phyloP scores from a whole-genome alignment of 2,888 invertebrate genomes.

The Stratiomys singularior region DNA sequence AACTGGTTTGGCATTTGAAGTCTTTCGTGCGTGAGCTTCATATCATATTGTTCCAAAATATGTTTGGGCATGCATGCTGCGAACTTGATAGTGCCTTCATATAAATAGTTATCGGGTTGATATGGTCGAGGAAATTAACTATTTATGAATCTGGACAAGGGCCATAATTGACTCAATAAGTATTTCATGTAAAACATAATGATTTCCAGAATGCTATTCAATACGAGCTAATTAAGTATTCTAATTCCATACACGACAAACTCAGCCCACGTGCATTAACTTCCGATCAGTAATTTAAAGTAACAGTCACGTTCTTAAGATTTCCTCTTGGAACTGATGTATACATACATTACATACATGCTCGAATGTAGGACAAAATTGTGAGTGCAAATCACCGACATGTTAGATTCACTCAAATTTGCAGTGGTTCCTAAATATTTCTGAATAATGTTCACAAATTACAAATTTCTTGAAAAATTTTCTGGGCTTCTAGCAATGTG shows the following conservation, averaged over 20 bases:
- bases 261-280: slow-evolving; percentile 46
- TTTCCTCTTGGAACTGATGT: slow-evolving; percentile 38
- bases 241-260: slow-evolving; percentile 44
- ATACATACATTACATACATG: not conserved
- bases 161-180: not conserved
- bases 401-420: not conserved
- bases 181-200: not conserved
- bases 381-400: not conserved
- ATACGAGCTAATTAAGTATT: slow-evolving; percentile 46
- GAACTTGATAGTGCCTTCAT: too few relatives aligned
- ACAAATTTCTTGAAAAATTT: too few relatives aligned
- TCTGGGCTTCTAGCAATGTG: too few relatives aligned
- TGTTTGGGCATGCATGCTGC: too few relatives aligned
- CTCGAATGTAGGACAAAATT: not conserved
- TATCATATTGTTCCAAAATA: not conserved
- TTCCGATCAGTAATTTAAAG: slow-evolving; percentile 47
- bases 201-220: not conserved
- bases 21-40: not conserved
- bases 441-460: too few relatives aligned
- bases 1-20: not conserved
- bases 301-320: slow-evolving; percentile 48
- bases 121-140: not conserved
- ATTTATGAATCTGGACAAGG: not conserved
- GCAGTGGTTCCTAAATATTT: not conserved
- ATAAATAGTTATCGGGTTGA: not conserved